Percentiles rank a stretch among this genome's conserved stretches.
Evolutionary conservation across 1,140 invertebrate species (phyloP).

Genomic region (Carposina sasakii): DNA sequence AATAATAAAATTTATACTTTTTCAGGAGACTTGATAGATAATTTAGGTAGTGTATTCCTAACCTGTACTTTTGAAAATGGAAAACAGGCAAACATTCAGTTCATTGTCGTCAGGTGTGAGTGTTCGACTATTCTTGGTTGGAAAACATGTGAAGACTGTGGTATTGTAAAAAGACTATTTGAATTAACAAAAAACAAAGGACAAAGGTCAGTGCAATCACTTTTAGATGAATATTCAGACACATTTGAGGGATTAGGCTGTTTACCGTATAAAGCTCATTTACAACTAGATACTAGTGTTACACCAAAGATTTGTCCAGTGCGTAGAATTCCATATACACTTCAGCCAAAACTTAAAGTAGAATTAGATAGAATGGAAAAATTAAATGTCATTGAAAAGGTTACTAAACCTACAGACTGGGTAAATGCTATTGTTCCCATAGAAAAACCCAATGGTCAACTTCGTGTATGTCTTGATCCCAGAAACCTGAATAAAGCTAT

Average conservation of each 20-base stretch:
- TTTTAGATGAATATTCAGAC: background rate
- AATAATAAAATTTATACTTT: slow-evolving; percentile 7
- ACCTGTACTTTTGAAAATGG: slow-evolving; percentile 1
- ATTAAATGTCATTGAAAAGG: slow-evolving; percentile 34
- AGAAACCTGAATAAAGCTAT: slow-evolving; percentile 21
- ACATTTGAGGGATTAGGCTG: slow-evolving; percentile 6
- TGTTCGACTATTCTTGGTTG: slow-evolving; percentile 1
- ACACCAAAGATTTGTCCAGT: slow-evolving; percentile 3
- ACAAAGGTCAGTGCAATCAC: background rate
- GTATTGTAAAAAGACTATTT: background rate
- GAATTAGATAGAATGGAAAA: slow-evolving; percentile 11
- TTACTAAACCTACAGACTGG: slow-evolving; percentile 51
- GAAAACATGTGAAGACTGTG: background rate
- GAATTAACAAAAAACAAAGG: background rate
- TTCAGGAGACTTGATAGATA: slow-evolving; percentile 4
- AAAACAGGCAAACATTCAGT: background rate
- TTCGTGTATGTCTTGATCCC: slow-evolving; percentile 61
- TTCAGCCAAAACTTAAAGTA: slow-evolving; percentile 2
- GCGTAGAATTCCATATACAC: slow-evolving; percentile 1
- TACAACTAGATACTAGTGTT: slow-evolving; percentile 1
- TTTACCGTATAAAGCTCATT: slow-evolving; percentile 3
- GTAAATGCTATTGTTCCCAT: slow-evolving; percentile 50
- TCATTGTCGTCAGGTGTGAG: slow-evolving; percentile 1
- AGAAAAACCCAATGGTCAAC: slow-evolving; percentile 41
- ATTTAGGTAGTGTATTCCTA: slow-evolving; percentile 1